Conservation (phyloP, 2,113 vertebrate species). For the Paramormyrops kingsleyae region DNA sequence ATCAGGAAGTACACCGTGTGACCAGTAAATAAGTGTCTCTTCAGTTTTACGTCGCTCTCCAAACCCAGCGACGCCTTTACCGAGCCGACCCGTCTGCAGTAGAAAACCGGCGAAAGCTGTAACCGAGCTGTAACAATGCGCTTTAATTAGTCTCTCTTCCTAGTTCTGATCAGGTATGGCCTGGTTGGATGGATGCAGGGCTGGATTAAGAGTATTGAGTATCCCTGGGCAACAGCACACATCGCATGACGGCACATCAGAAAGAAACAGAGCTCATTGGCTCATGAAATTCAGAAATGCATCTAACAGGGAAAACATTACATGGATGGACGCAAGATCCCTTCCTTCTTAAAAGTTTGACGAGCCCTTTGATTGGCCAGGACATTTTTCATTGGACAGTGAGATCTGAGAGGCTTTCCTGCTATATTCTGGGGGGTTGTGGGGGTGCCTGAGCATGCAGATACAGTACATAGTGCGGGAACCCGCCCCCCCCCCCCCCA, state of each 20-base stretch:
- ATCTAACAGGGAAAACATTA: neutral
- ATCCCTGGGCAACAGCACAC: neutral
- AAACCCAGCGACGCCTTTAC: neutral
- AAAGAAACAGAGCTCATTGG: neutral
- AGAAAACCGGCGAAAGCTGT: neutral
- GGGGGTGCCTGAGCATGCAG: neutral
- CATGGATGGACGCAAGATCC: neutral
- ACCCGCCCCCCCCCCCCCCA: neutral
- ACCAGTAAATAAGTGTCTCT: neutral
- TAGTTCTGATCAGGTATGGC: neutral
- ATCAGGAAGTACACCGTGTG: neutral
- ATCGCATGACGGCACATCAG: neutral
- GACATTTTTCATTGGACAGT: neutral
- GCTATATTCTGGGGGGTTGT: neutral
- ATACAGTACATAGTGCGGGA: neutral
- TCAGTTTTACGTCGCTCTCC: neutral
- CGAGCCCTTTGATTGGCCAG: neutral
- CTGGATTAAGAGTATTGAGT: neutral
- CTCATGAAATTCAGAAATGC: neutral
- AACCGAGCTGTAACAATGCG: neutral
- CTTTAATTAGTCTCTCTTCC: neutral
- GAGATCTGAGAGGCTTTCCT: neutral
- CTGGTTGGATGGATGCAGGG: neutral
- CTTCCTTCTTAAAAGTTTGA: neutral
- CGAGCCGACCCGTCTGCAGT: neutral